Evolutionary conservation across 1,140 invertebrate genomes (phyloP), one percentile per base, ranked within the genome.

Genomic region (Whitmania pigra): DNA sequence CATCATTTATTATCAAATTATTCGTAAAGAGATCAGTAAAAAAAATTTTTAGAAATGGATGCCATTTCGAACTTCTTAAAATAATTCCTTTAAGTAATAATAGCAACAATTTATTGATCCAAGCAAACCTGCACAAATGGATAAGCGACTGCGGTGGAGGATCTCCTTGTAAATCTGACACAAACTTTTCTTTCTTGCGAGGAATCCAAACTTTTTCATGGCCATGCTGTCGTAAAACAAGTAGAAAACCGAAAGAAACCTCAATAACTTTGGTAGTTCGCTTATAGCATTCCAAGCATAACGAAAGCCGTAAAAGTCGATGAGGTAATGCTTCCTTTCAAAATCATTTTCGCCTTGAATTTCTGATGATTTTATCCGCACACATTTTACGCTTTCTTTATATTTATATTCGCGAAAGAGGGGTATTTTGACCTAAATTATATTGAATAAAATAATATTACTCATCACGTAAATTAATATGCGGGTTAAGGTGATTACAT

Each of bases 151-250:
- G 63, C 74, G 66, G n/a, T 76, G 74, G 31, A 78, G 49, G 11
- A 79, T 78, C 40, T 80, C 79, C 29, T 71, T 74, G 69, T 80
- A 80, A 78, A 71, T 11, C 76, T 74, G 4, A 77, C 71, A 73
- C 79, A 78, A 69, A 76, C 63, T 25, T 73, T 72, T 71, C 74
- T 76, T 2, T 74, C 75, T 22, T 1, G 1, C 1, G 43, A 49
- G 9, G 43, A 49, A 49, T 49, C 43, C 43, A 17, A 49, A 15
- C 43, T 49, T 49, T 11, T 76, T 78, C 17, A 27, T 67, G 2
- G 75, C 74, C 18, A 79, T 60, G 17, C 77, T 43, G 55, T 78
- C 78, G 69, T 73, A 60, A 11, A 79, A 11, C 4, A 77, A 54
- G 31, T 75, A 72, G 57, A 80, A 72, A 15, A 79, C 15, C 17